Base-by-base conservation (phyloP, 2,888 invertebrate species). In the Melanostoma mellinum region DNA sequence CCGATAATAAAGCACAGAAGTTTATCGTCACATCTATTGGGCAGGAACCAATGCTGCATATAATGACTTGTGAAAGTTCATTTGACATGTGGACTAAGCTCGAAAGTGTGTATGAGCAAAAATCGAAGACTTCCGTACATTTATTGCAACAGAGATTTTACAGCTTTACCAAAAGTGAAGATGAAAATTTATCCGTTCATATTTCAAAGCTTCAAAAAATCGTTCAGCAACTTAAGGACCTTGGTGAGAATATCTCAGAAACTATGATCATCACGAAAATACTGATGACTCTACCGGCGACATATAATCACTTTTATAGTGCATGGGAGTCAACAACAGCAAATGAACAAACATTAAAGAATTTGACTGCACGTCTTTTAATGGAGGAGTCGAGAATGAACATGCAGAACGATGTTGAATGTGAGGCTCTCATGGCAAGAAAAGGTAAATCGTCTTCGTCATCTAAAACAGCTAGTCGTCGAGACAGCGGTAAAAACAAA, bases 91-190 rank as follows among this genome's bases (percentile, higher is more conserved):
- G 74, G 77, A 55, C 46, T 3, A 75, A 77, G 36, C 48, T 86
- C 8, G 71, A 85, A 46, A 86, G 72, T 32, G 71, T 90, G 0
- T 90, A 88, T 72, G 89, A 90, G 61, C 88, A 89, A 72, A 89
- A 88, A 73, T 86, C 88, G 0, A 88, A 88, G 42, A 88, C 88
- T 1, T 88, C 85, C 20, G 80, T 89, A 2, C 88, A 89, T 86
- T 86, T 88, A 6, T 44, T 89, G 2, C 89, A 89, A 44, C 88
- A 89, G 50, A 69, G 87, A 40, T 86, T 65, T 85, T 87, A 85
- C 38, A 38, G 61, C 9, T 86, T 81, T 60, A 53, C 73, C 48
- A 86, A 81, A 46, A 63, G 72, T 32, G 63, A 76, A 53, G 76
- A 80, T 36, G 86, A 86, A 36, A 67, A 58, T n/a, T 81, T 87